A percentile compares a stretch with the other conserved stretches of the same genome.
phyloP scores from a whole-genome alignment of 1,140 invertebrate species.

The Bombus ignitus region DNA sequence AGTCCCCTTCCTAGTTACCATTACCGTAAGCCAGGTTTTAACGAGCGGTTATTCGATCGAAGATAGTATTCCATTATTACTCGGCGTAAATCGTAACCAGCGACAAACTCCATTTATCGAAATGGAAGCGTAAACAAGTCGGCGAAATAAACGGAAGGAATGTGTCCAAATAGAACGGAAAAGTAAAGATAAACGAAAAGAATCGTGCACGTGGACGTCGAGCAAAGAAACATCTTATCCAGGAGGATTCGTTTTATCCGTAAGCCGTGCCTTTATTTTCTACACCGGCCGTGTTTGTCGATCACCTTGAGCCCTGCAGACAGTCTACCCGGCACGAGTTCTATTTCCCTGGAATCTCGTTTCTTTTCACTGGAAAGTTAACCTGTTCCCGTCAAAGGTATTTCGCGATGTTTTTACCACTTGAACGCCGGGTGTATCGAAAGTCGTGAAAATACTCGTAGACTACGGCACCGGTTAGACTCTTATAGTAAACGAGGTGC shows the following conservation, averaged over 20 bases:
- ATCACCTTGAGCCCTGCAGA: conserved; percentile 49
- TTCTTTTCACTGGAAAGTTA: conserved; percentile 35
- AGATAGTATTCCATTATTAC: conserved; percentile 25
- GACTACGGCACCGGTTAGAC: neutral
- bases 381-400: neutral
- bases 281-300: conserved; percentile 6
- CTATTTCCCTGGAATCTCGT: conserved; percentile 62
- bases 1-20: conserved; percentile 11
- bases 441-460: conserved; percentile 11
- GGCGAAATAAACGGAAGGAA: conserved; percentile 3
- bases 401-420: conserved; percentile 11
- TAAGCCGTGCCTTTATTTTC: conserved; percentile 48
- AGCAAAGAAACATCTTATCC: neutral
- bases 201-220: neutral
- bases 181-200: neutral
- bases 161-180: conserved; percentile 25
- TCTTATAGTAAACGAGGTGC: conserved; percentile 29
- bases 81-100: neutral
- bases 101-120: neutral
- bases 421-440: conserved; percentile 26
- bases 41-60: conserved; percentile 12
- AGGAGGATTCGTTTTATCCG: neutral
- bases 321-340: conserved; percentile 57
- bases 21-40: conserved; percentile 36
- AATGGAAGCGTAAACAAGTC: no score